phyloP scores from a whole-genome alignment of 2,888 invertebrate species.

The Prionchulus punctatus region DNA sequence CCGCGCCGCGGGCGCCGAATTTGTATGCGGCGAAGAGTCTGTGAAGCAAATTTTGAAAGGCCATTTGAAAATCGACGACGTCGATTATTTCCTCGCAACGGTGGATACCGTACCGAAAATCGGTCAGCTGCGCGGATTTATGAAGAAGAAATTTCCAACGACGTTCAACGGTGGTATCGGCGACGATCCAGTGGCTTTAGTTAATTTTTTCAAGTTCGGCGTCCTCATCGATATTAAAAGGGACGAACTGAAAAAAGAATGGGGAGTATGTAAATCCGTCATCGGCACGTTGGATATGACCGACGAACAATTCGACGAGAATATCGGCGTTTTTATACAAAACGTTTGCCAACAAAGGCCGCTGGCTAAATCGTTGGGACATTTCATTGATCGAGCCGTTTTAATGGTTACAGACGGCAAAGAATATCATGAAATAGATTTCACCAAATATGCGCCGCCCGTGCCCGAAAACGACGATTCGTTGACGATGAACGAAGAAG shows the following conservation, averaged over 20 bases:
- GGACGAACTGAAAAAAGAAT: constrained; percentile 24
- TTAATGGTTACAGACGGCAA: constrained; percentile 23
- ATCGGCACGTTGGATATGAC: too few relatives aligned
- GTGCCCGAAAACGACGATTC: constrained; percentile 27
- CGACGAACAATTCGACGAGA: constrained; percentile 23
- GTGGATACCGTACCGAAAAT: constrained; percentile 22
- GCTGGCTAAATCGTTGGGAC: constrained; percentile 26
- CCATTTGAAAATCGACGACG: constrained; percentile 27
- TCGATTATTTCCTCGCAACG: constrained; percentile 28
- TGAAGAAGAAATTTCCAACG: constrained; percentile 27
- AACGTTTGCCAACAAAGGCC: constrained; percentile 23
- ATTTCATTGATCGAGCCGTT: constrained; percentile 25
- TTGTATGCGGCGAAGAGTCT: constrained; percentile 25
- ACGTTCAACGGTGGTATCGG: constrained; percentile 24
- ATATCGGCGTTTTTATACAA: constrained; percentile 20
- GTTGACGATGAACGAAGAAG: too few relatives aligned
- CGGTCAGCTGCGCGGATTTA: constrained; percentile 23
- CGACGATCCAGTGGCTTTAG: constrained; percentile 21
- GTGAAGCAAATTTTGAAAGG: constrained; percentile 29
- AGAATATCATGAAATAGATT: constrained; percentile 21
- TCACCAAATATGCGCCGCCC: constrained; percentile 21
- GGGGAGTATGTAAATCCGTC: constrained; percentile 25
- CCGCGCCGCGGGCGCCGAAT: constrained; percentile 25
- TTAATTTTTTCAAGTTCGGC: constrained; percentile 25
- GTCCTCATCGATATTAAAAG: constrained; percentile 20